Base-by-base conservation (phyloP, 2,113 vertebrate genomes). In the Spilogale gracilis region DNA sequence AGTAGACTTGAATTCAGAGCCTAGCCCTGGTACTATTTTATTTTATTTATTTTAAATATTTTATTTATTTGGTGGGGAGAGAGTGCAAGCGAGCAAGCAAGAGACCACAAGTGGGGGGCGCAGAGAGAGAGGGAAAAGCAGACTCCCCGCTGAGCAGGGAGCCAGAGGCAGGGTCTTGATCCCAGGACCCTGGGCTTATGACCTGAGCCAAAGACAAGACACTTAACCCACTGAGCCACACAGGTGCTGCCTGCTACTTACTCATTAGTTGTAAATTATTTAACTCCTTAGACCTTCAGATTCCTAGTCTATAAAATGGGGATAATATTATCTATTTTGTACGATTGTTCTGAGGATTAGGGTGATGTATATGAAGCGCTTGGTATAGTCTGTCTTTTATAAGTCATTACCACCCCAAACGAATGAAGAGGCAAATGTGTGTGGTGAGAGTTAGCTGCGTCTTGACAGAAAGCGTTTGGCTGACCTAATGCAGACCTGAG, bases 381-480 rank as follows among this genome's bases (percentile, higher is more conserved):
- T 83, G 78, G 45, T 60, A 4, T 73, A 69, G 52, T 81, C 2
- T 88, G 50, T 84, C 48, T 67, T 96, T 13, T 71, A 2, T 74
- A 56, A 81, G 96, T 65, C 45, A n/a, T 27, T 38, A 50, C 21
- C 89, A 9, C 21, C 3, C 61, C 2, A 86, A 58, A 50, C 3
- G 3, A 95, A 52, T 61, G 43, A 91, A 54, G 32, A 92, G 89
- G 60, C 45, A 76, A 6, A 81, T 43, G 91, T 69, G 80, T 52
- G 82, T 81, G 50, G 89, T 78, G 61, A 84, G 91, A 94, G 69
- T 79, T 88, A 83, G 89, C 76, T 63, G 20, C 11, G n/a, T 56
- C 30, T 90, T 45, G 52, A 82, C 96, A 92, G 89, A 60, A 89
- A 74, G 76, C 78, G 18, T 74, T 86, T 95, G 96, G 79, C 94